Percentiles rank a stretch among this genome's conserved stretches.
Evolutionary conservation across 2,888 invertebrate species (phyloP).

Genomic region (Ochropacha duplaris): DNA sequence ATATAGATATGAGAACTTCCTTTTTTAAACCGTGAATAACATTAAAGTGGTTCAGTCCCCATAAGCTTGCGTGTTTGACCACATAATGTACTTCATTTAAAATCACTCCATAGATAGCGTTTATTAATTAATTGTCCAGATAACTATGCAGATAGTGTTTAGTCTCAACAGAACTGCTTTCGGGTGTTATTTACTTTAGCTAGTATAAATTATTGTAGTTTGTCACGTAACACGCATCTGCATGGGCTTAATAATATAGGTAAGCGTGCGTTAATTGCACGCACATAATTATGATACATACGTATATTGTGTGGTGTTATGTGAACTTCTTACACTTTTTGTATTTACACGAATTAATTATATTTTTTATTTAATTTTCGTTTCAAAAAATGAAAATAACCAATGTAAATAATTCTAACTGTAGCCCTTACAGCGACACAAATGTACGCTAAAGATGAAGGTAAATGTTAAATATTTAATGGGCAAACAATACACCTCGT

Average conservation of each 20-base stretch:
- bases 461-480: not conserved
- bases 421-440: not conserved
- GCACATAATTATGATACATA: not conserved
- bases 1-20: too few relatives aligned
- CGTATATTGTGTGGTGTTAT: too few relatives aligned
- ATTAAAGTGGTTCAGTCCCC: not conserved
- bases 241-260: not conserved
- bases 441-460: not conserved
- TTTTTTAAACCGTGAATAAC: too few relatives aligned
- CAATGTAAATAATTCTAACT: not conserved
- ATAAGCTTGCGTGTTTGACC: not conserved
- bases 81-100: not conserved
- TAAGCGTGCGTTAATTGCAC: not conserved
- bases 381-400: not conserved
- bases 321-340: too few relatives aligned
- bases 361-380: not conserved
- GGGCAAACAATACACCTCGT: not conserved
- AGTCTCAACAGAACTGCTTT: not conserved
- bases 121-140: not conserved
- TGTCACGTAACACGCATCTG: not conserved
- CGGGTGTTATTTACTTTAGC: not conserved
- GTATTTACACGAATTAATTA: not conserved
- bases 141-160: not conserved
- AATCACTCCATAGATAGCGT: not conserved
- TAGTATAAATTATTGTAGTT: not conserved